phyloP scores from a whole-genome alignment of 2,113 vertebrate species.

The Mellivora capensis region DNA sequence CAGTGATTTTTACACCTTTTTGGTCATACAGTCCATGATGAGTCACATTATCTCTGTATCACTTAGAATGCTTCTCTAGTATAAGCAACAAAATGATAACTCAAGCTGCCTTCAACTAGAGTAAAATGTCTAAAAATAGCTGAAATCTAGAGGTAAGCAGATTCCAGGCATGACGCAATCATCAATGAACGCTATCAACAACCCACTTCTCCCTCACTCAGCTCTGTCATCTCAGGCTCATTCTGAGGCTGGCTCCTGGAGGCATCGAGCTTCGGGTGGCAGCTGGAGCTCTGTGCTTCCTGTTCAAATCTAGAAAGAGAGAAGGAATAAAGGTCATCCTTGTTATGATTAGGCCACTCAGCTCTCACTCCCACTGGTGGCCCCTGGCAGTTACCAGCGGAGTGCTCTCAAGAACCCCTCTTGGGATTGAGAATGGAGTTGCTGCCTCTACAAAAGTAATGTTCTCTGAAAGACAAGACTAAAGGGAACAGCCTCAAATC shows the following conservation, averaged over 20 bases:
- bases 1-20: not conserved
- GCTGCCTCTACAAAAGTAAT: not conserved
- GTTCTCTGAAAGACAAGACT: not conserved
- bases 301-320: not conserved
- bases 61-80: not conserved
- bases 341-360: not conserved
- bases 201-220: not conserved
- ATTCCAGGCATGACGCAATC: not conserved
- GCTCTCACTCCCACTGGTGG: rapidly evolving
- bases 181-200: not conserved
- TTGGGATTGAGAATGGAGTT: not conserved
- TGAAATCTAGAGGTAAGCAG: not conserved
- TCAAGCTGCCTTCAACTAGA: not conserved
- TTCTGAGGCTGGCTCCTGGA: not conserved
- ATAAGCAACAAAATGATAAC: not conserved
- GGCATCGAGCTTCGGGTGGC: not conserved
- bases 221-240: not conserved
- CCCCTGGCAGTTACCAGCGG: not conserved
- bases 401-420: not conserved
- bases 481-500: not conserved
- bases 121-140: not conserved
- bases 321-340: not conserved
- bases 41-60: not conserved
- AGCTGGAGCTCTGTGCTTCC: not conserved
- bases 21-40: not conserved